Conservation (phyloP, 2,888 invertebrate species). For the Plagodis dolabraria region DNA sequence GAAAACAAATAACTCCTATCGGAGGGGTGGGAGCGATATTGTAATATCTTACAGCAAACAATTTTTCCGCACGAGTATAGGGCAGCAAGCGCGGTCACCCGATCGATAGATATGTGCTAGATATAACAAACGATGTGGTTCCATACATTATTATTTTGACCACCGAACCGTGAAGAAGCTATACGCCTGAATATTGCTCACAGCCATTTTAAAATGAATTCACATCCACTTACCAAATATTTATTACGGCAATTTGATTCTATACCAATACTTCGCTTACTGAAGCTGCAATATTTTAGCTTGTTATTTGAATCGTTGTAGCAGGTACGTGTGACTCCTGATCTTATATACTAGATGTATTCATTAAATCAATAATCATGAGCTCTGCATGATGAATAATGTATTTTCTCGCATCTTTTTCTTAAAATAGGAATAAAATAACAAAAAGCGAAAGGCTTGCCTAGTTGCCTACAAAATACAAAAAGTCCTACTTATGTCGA, state of each 20-base stretch:
- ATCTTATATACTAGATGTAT: constrained; percentile 9
- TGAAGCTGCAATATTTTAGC: no score
- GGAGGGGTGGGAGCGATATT: constrained; percentile 15
- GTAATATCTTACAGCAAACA: constrained; percentile 24
- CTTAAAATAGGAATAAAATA: not conserved
- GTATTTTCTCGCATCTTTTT: no score
- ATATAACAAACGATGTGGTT: constrained; percentile 48
- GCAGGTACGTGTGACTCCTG: constrained; percentile 65
- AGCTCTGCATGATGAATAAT: not conserved
- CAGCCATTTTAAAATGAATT: constrained; percentile 67
- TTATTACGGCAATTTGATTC: constrained; percentile 40
- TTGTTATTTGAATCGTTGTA: no score
- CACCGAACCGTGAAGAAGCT: constrained; percentile 58
- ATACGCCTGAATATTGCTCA: constrained; percentile 56
- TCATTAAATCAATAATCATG: not conserved
- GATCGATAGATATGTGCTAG: constrained; percentile 36
- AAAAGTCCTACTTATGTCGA: constrained; percentile 5
- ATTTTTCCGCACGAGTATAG: constrained; percentile 22
- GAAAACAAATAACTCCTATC: constrained; percentile 19
- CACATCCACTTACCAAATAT: constrained; percentile 56
- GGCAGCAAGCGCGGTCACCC: constrained; percentile 28
- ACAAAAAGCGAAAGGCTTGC: constrained; percentile 2
- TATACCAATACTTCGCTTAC: no score
- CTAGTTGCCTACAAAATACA: not conserved
- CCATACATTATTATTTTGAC: constrained; percentile 68